Conservation (phyloP, 2,888 invertebrate genomes). For the Agrenia bidenticulata region DNA sequence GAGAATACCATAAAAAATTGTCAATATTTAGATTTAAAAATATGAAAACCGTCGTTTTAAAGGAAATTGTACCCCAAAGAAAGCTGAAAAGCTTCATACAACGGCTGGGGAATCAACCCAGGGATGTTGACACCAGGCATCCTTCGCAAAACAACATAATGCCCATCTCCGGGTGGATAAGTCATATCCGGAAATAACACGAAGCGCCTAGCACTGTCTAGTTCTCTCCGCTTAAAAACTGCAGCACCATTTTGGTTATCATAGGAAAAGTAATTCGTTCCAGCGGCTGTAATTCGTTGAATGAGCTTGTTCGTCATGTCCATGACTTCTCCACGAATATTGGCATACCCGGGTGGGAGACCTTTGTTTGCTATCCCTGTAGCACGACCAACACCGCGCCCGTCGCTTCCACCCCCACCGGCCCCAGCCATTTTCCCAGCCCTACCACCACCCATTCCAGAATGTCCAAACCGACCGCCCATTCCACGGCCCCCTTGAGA, state of each 20-base stretch:
- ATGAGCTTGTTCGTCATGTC: conserved; percentile 36
- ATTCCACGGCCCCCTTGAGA: background rate
- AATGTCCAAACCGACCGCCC: background rate
- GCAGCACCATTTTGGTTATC: conserved; percentile 23
- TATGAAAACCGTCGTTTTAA: background rate
- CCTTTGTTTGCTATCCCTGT: background rate
- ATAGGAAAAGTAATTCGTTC: conserved; percentile 25
- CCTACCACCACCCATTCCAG: background rate
- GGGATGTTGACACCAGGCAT: conserved; percentile 21
- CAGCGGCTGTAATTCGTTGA: conserved; percentile 20
- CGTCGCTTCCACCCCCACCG: background rate
- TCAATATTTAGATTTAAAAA: background rate
- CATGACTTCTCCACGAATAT: conserved; percentile 25
- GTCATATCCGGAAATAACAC: conserved; percentile 29
- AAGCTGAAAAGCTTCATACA: conserved; percentile 25
- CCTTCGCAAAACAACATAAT: conserved; percentile 33
- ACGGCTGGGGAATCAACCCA: conserved; percentile 16
- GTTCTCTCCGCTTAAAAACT: conserved; percentile 23
- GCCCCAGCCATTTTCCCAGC: background rate
- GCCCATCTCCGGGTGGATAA: conserved; percentile 35
- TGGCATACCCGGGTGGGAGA: conserved; percentile 24
- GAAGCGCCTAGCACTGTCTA: conserved; percentile 26
- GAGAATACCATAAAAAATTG: background rate
- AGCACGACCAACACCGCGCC: background rate
- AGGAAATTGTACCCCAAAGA: conserved; percentile 12